These are phyloP conservation scores for Salpingus planirostris DNA, from an alignment of 2,888 invertebrate genomes.

Conservation along the genomic window DNA sequence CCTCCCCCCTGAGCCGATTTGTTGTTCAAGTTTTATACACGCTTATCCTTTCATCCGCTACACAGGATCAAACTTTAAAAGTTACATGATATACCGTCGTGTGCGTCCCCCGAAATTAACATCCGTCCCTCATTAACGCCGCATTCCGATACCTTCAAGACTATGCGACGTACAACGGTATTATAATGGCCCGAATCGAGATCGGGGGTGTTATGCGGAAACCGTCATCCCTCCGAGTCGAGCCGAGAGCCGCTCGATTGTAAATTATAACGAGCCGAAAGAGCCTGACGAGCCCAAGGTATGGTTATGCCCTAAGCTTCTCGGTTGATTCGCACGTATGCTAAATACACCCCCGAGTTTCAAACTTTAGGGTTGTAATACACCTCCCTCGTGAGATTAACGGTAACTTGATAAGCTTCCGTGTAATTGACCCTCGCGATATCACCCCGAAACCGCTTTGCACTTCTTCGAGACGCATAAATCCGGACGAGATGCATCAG, in stretches of 20 bases:
- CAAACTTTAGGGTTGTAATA: conserved; percentile 20
- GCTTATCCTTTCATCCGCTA: conserved; percentile 18
- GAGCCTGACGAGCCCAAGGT: conserved; percentile 5
- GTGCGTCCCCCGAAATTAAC: too few species aligned
- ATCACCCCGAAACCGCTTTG: too few species aligned
- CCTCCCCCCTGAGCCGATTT: conserved; percentile 12
- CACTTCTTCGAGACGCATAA: too few species aligned
- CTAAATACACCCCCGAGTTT: conserved; percentile 20
- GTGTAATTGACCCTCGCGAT: conserved; percentile 19
- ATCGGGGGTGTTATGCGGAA: too few species aligned
- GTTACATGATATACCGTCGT: conserved; percentile 17
- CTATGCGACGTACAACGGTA: too few species aligned
- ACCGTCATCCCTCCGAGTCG: too few species aligned
- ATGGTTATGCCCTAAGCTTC: conserved; percentile 7
- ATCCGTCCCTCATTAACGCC: too few species aligned
- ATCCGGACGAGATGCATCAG: too few species aligned
- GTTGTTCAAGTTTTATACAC: conserved; percentile 18
- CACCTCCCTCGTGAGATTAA: conserved; percentile 19
- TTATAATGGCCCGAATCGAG: too few species aligned
- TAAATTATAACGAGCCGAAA: too few species aligned
- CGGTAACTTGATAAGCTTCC: conserved; percentile 19
- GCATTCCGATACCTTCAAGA: too few species aligned
- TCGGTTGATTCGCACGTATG: conserved; percentile 16
- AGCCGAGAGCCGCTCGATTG: too few species aligned
- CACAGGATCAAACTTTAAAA: conserved; percentile 18